Percentiles rank a stretch among this genome's conserved stretches.
These are phyloP conservation scores for Prunella fulvescens DNA, from an alignment of 2,113 vertebrate species.

Conservation along the genomic window DNA sequence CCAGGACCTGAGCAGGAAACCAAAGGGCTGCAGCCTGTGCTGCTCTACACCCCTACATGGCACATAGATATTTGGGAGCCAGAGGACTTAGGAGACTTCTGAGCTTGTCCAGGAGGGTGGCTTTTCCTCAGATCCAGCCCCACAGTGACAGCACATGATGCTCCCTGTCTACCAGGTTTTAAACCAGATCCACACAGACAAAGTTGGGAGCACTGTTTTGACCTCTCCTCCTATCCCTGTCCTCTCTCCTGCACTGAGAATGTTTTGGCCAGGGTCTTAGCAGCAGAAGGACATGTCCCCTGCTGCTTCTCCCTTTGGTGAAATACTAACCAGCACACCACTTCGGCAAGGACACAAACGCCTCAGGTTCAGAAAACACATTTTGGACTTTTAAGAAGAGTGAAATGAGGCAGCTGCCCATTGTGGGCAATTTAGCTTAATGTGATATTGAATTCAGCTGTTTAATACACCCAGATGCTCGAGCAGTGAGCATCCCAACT, in stretches of 20 bases:
- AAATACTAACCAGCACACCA: not conserved
- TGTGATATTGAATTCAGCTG: conserved; percentile 22
- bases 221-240: not conserved
- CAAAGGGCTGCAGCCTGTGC: not conserved
- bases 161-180: not conserved
- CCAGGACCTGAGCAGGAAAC: not conserved
- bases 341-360: not conserved
- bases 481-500: not conserved
- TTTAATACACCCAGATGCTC: conserved; percentile 46
- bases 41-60: not conserved
- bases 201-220: not conserved
- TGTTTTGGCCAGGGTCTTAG: not conserved
- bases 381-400: not conserved
- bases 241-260: not conserved
- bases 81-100: not conserved
- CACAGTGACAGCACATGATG: rapidly evolving
- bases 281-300: not conserved
- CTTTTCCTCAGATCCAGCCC: not conserved
- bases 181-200: not conserved
- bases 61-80: not conserved
- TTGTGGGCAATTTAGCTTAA: conserved; percentile 32
- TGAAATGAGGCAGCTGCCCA: conserved; percentile 27
- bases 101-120: not conserved
- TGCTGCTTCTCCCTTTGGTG: not conserved
- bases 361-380: not conserved